These are phyloP conservation scores for Podiceps cristatus DNA, from an alignment of 2,113 vertebrate genomes.

Conservation along the genomic window DNA sequence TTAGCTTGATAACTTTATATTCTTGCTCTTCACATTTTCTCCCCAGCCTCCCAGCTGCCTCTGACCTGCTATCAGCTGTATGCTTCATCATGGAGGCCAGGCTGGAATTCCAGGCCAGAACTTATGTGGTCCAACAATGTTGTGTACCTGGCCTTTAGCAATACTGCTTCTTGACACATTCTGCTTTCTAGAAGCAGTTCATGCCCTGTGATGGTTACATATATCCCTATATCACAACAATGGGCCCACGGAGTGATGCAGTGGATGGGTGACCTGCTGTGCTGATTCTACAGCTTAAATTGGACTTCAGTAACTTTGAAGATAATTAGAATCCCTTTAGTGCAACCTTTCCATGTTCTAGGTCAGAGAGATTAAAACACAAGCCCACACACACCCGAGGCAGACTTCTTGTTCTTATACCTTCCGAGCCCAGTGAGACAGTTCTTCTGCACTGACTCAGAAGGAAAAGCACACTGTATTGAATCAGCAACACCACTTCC, in stretches of 20 bases:
- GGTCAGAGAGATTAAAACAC: conserved; percentile 34
- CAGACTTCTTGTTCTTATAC: conserved; percentile 45
- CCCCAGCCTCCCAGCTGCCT: not conserved
- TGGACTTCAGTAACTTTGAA: not conserved
- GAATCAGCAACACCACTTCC: conserved; percentile 68
- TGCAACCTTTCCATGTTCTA: conserved; percentile 26
- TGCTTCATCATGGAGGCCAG: not conserved
- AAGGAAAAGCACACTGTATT: conserved; percentile 60
- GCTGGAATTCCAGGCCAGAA: not conserved
- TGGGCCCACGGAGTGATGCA: not conserved
- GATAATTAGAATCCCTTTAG: conserved; percentile 26
- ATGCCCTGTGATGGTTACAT: not conserved
- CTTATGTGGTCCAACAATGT: not conserved
- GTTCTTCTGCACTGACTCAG: conserved; percentile 58
- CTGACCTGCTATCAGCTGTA: not conserved
- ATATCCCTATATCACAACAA: not conserved
- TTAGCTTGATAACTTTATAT: not conserved
- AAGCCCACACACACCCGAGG: not conserved
- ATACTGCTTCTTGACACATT: not conserved
- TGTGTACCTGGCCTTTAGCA: not conserved
- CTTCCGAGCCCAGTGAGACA: conserved; percentile 41
- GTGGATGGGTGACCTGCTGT: not conserved
- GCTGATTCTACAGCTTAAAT: conserved; percentile 17
- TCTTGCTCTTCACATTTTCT: not conserved
- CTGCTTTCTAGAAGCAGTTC: conserved; percentile 34